Percentiles rank a stretch among this genome's conserved stretches.
phyloP scores from a whole-genome alignment of 2,797 vertebrate species.

The Acipenser transmontanus region DNA sequence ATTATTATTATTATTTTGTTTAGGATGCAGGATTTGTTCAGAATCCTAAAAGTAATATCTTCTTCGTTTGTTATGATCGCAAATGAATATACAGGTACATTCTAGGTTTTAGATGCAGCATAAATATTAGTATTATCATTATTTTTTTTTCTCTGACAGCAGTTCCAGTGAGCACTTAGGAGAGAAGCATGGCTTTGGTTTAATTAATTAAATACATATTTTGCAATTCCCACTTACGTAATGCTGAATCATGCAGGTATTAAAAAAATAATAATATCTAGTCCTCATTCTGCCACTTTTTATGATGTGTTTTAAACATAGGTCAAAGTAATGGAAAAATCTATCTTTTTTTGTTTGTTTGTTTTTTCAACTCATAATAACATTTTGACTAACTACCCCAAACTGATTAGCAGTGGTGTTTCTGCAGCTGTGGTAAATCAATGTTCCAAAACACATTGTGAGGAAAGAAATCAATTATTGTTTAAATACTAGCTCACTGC shows the following conservation, averaged over 20 bases:
- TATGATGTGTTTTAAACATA: background rate
- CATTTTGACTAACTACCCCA: conserved; percentile 63
- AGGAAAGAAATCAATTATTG: conserved; percentile 72
- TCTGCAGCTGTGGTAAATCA: conserved; percentile 69
- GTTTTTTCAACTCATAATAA: conserved; percentile 43
- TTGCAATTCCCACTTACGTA: background rate
- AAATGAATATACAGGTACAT: no score
- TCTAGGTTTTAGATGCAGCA: no score
- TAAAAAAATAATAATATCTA: background rate
- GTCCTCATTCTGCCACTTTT: background rate
- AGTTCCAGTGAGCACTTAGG: background rate
- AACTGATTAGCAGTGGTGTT: conserved; percentile 65
- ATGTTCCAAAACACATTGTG: conserved; percentile 54
- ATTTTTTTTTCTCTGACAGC: background rate
- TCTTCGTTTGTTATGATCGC: no score
- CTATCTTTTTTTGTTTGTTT: conserved; percentile 9
- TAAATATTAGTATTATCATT: no score
- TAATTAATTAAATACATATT: background rate
- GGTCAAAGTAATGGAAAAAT: conserved; percentile 9
- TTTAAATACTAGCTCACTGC: conserved; percentile 49
- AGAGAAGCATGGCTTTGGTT: background rate
- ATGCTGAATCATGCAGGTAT: background rate
- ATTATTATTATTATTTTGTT: no score
- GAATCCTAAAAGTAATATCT: no score
- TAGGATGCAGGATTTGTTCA: no score